Base-by-base conservation (phyloP, 2,888 invertebrate genomes). In the Anthophora plumipes region DNA sequence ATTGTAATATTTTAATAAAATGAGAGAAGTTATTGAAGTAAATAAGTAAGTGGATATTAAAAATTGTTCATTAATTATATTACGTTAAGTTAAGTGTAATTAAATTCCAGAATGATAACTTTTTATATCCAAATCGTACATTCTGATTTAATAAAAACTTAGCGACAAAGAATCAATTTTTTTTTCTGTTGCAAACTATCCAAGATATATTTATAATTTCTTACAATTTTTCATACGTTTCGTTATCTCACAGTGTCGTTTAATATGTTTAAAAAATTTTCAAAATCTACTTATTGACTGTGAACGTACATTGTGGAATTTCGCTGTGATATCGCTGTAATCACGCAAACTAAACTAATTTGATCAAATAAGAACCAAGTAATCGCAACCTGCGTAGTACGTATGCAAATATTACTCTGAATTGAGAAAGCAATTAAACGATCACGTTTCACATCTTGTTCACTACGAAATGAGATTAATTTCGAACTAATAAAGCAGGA, bases 401-500 rank as follows among this genome's bases (percentile, higher is more conserved):
- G 20, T 41, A 17, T 7, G 41, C 20, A 39, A 59, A 59, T 59
- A 4, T 1, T 14, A 43, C 9, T 9, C n/a, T n/a, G 11, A 37
- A 60, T 9, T 4, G 41, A 60, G 60, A 60, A 43, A 60, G 22
- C 22, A 60, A 60, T 60, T 60, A 41, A 43, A 60, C 22, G 60
- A 43, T 60, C 22, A 20, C 43, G 0, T 9, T 14, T 22, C n/a
- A 17, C 22, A 17, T 22, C 41, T 22, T 60, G 60, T 22, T 60
- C 41, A 8, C 22, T 9, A 14, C 17, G 22, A 8, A 60, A 43
- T 22, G 17, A 43, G 20, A 60, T 60, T 41, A 60, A 61, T 61
- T 61, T 61, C 25, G 3, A 46, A 9, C 22, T 60, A 46, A 61
- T 43, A 61, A 39, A 25, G n/a, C 41, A 14, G 6, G 20, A 22